A percentile compares a stretch with the other conserved stretches of the same genome.
phyloP scores from a whole-genome alignment of 2,888 invertebrate species.

The Synergus gifuensis region DNA sequence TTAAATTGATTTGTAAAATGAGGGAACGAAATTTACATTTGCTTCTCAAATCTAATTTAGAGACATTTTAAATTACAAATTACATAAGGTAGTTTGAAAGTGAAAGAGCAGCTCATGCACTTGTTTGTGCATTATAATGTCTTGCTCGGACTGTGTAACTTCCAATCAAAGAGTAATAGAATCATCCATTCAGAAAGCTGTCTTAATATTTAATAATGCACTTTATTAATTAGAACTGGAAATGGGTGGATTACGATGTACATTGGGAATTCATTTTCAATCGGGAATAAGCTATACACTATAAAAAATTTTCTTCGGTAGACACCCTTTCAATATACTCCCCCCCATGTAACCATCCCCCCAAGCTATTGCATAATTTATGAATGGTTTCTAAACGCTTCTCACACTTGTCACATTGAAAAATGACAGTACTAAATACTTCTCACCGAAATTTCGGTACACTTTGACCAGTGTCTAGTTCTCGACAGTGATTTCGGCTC shows the following conservation, averaged over 20 bases:
- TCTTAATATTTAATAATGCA: conserved; percentile 5
- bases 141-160: conserved; percentile 11
- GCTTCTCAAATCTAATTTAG: conserved; percentile 18
- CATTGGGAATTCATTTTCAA: not conserved
- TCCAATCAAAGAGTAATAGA: conserved; percentile 36
- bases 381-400: too few species aligned
- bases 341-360: too few species aligned
- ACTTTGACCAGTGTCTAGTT: too few species aligned
- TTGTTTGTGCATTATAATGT: conserved; percentile 24
- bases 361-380: too few species aligned
- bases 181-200: conserved; percentile 34
- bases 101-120: conserved; percentile 19
- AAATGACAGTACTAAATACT: too few species aligned
- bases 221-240: conserved; percentile 14
- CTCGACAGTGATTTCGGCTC: not conserved
- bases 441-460: too few species aligned
- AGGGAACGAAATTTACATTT: conserved; percentile 9
- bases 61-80: conserved; percentile 20
- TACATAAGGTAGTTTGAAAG: conserved; percentile 28
- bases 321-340: too few species aligned
- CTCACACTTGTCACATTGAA: too few species aligned
- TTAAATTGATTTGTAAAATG: not conserved
- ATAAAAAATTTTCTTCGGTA: too few species aligned
- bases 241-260: not conserved
- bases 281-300: not conserved